These are phyloP conservation scores for Corydoras sp. DNA, from an alignment of 2,113 vertebrate genomes.

Conservation along the genomic window DNA sequence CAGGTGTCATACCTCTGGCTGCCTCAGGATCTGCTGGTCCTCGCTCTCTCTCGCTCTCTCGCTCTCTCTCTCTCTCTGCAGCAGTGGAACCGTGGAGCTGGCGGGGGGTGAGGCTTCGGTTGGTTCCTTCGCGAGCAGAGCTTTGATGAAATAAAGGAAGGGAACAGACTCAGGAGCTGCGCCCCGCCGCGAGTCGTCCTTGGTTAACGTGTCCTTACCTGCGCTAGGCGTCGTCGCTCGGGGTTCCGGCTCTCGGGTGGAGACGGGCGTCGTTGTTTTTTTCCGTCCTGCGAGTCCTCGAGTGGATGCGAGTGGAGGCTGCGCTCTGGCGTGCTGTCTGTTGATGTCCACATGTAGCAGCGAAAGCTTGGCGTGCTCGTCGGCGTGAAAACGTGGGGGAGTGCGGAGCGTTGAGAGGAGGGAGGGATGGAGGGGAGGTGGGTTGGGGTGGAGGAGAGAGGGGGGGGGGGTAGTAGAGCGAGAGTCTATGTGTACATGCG, in stretches of 20 bases:
- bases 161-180: too few species aligned
- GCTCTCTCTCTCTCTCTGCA: too few species aligned
- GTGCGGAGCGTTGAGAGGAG: conserved; percentile 5
- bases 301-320: conserved; percentile 3
- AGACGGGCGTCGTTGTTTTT: background rate
- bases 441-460: conserved; percentile 21
- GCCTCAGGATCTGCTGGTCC: too few species aligned
- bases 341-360: conserved; percentile 61
- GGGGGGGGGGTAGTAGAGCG: conserved; percentile 27
- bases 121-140: too few species aligned
- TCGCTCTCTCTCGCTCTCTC: too few species aligned
- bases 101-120: too few species aligned
- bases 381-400: conserved; percentile 55
- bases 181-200: background rate
- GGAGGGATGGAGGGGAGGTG: conserved; percentile 28
- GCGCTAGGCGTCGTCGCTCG: conserved; percentile 35
- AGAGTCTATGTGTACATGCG: conserved; percentile 30
- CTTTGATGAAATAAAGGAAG: too few species aligned
- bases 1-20: too few species aligned
- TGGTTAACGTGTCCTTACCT: conserved; percentile 57
- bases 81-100: too few species aligned
- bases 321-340: conserved; percentile 50
- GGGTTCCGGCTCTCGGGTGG: conserved; percentile 42
- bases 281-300: conserved; percentile 23
- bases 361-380: conserved; percentile 51